Base-by-base conservation (phyloP, 1,140 invertebrate genomes). In the Paralvinella palmiformis region DNA sequence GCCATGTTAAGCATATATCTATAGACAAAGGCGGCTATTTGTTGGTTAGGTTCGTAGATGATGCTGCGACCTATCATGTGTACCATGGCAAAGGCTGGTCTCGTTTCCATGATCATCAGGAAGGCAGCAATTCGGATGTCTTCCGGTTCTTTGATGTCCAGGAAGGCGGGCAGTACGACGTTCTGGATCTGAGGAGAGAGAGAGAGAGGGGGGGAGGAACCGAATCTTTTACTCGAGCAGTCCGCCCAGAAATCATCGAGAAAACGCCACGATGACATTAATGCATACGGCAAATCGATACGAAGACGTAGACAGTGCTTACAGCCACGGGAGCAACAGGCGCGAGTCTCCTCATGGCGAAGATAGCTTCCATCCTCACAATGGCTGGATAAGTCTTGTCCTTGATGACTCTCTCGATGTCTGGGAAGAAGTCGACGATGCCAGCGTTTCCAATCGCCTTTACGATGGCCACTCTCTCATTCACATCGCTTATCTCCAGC, bases 391-490 rank as follows among this genome's bases (percentile, higher is more conserved):
- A 37, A 2, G 62, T 56, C 45, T 48, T 63, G 59, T 78, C 71
- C 22, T 53, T 15, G 24, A 76, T 68, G 41, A 73, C 52, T 44
- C 65, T 66, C 31, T 72, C 65, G 10, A 73, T 35, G 10, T 65
- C 33, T 10, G 67, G 64, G 50, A 77, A 44, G 29, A 62, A 61
- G 27, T 71, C 68, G 13, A 63, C 63, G 31, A 75, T 59, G 64
- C 74, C 75, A 24, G 71, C 61, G 59, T 78, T 78, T 33, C 72
- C 75, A 31, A 71, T 61, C 17, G 68, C 66, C 52, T 72, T 72
- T 31, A 72, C 35, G 20, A 64, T 62, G 20, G 72, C 55, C 20
- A 72, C 59, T 62, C 68, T 63, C 22, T 72, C 67, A 32, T 60
- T 57, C 17, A 36, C 44, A 36, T 52, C 59, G 17, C 35, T 50